phyloP scores from a whole-genome alignment of 2,113 vertebrate genomes.

The Aegotheles bennettii region DNA sequence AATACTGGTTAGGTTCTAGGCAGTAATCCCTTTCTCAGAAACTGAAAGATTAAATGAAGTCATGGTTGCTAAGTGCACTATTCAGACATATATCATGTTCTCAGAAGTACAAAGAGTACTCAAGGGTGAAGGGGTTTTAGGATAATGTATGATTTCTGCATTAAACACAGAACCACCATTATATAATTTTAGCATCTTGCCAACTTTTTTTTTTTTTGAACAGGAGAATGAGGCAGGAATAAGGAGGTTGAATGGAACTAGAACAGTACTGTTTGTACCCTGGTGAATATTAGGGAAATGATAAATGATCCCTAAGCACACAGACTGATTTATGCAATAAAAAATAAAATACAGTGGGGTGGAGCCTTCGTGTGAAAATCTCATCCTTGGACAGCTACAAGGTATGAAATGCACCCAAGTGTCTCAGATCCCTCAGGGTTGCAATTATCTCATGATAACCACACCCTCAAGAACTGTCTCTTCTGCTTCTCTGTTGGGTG shows the following conservation, averaged over 20 bases:
- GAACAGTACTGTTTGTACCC: slow-evolving; percentile 13
- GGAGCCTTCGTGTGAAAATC: slow-evolving; percentile 20
- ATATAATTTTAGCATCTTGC: slow-evolving; percentile 36
- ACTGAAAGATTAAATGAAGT: slow-evolving; percentile 42
- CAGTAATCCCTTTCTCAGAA: slow-evolving; percentile 52
- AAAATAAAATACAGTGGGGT: background rate
- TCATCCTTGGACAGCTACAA: slow-evolving; percentile 18
- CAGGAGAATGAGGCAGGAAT: background rate
- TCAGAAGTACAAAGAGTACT: slow-evolving; percentile 46
- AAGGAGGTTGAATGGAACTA: background rate
- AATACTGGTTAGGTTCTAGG: background rate
- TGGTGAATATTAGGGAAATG: slow-evolving; percentile 41
- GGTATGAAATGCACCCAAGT: slow-evolving; percentile 33
- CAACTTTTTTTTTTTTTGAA: background rate
- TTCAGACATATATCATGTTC: slow-evolving; percentile 32
- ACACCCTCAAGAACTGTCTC: background rate
- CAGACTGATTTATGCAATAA: slow-evolving; percentile 29
- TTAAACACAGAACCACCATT: slow-evolving; percentile 19
- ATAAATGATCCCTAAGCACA: slow-evolving; percentile 15
- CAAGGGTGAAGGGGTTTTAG: slow-evolving; percentile 30
- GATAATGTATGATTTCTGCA: slow-evolving; percentile 29
- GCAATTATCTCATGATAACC: slow-evolving; percentile 32
- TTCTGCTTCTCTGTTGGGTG: background rate
- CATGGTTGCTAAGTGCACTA: background rate
- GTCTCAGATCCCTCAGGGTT: background rate